Percentiles rank a stretch among this genome's conserved stretches.
phyloP scores from a whole-genome alignment of 2,888 invertebrate genomes.

The Brachypterus glaber region DNA sequence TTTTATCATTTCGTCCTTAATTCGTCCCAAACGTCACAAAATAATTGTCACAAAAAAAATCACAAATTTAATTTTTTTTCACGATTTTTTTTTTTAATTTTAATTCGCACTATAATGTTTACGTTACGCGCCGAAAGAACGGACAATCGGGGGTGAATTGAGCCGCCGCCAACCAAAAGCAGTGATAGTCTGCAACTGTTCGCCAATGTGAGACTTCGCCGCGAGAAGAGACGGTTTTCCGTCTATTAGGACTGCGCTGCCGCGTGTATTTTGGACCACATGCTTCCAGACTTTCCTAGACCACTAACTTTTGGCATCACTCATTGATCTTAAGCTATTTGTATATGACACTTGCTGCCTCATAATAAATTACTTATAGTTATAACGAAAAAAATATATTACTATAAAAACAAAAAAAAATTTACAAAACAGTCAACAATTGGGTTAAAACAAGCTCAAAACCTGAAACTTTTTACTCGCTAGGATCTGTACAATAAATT shows the following conservation, averaged over 20 bases:
- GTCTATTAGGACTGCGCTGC: slow-evolving; percentile 33
- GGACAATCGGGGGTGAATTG: too few relatives aligned
- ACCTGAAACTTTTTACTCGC: too few relatives aligned
- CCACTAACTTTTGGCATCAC: slow-evolving; percentile 31
- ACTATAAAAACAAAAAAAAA: too few relatives aligned
- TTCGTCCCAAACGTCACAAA: slow-evolving; percentile 3
- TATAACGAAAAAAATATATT: too few relatives aligned
- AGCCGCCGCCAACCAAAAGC: slow-evolving; percentile 22
- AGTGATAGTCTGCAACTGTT: slow-evolving; percentile 35
- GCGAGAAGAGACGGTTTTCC: slow-evolving; percentile 26
- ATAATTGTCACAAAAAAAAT: background rate
- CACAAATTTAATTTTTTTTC: slow-evolving; percentile 4
- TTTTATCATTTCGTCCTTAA: slow-evolving; percentile 20
- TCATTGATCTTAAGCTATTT: slow-evolving; percentile 34
- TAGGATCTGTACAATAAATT: too few relatives aligned
- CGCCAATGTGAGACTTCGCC: slow-evolving; percentile 25
- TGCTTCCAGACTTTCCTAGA: slow-evolving; percentile 15
- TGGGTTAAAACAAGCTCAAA: too few relatives aligned
- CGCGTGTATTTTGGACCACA: slow-evolving; percentile 22
- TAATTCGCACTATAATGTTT: background rate
- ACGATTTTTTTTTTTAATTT: background rate
- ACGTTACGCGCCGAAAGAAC: too few relatives aligned
- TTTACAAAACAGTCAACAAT: too few relatives aligned
- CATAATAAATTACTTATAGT: too few relatives aligned
- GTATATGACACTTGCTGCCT: slow-evolving; percentile 31